These are phyloP conservation scores for Melanocharis versteri DNA, from an alignment of 2,113 vertebrate genomes.

Conservation along the genomic window DNA sequence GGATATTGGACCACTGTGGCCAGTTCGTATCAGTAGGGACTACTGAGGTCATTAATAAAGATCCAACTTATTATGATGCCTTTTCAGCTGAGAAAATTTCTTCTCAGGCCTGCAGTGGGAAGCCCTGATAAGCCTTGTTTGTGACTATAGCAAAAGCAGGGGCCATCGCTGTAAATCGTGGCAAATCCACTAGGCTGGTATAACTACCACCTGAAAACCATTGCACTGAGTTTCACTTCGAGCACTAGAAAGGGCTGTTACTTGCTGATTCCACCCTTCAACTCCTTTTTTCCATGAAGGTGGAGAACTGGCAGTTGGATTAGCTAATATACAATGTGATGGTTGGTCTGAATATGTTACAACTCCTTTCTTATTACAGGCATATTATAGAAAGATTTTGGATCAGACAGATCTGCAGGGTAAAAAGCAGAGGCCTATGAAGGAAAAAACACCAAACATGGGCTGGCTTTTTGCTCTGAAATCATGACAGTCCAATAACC, in stretches of 20 bases:
- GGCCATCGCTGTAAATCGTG: accelerated
- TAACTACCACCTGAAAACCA: background rate
- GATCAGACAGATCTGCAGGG: background rate
- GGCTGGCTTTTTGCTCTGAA: background rate
- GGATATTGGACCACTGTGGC: background rate
- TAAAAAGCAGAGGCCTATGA: background rate
- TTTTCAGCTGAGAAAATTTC: background rate
- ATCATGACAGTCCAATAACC: background rate
- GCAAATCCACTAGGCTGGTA: background rate
- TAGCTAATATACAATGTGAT: background rate
- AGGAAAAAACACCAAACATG: background rate
- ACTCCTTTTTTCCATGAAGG: background rate
- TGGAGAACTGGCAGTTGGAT: background rate
- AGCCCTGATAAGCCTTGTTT: background rate
- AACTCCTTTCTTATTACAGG: background rate
- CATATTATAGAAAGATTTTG: background rate
- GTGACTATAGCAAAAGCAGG: background rate
- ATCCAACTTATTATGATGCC: background rate
- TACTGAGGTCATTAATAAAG: background rate
- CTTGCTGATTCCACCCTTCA: background rate
- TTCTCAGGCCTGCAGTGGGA: background rate
- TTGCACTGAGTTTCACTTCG: background rate
- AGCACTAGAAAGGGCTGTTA: background rate
- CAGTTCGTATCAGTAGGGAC: background rate
- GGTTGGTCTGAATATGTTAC: background rate